Evolutionary conservation across 2,888 invertebrate genomes (phyloP).

Genomic region (Lycia hirtaria): DNA sequence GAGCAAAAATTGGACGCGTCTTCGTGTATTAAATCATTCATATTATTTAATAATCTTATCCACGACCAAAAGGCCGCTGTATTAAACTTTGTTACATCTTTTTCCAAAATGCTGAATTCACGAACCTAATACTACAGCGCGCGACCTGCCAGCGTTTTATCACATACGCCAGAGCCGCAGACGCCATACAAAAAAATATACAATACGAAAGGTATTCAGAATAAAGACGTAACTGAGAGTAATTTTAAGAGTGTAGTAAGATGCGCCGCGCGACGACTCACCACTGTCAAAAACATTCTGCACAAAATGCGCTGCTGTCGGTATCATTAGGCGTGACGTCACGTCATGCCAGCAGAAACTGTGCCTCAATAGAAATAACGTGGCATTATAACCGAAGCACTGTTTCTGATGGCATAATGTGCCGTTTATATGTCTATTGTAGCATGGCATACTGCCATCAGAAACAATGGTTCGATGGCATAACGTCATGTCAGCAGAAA

Average conservation of each 20-base stretch:
- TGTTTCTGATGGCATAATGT: too few species aligned
- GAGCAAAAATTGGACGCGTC: conserved; percentile 16
- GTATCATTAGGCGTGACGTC: too few species aligned
- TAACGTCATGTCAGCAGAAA: too few species aligned
- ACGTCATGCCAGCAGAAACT: too few species aligned
- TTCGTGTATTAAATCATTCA: background rate
- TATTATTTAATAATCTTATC: conserved; percentile 19
- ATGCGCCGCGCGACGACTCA: background rate
- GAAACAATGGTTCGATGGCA: too few species aligned
- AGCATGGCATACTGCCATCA: too few species aligned
- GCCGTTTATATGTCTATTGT: too few species aligned
- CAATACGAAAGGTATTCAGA: conserved; percentile 34
- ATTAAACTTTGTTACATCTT: conserved; percentile 24
- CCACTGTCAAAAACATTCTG: too few species aligned
- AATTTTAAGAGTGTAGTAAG: background rate
- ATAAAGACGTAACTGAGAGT: background rate
- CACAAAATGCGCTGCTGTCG: too few species aligned
- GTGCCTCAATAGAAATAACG: too few species aligned
- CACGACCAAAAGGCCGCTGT: conserved; percentile 20
- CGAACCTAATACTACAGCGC: conserved; percentile 10
- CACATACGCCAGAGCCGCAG: conserved; percentile 14
- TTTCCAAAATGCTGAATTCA: conserved; percentile 37
- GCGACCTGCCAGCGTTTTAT: conserved; percentile 8
- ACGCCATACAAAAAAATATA: conserved; percentile 26
- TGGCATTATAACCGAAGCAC: too few species aligned